Conservation (phyloP, 2,888 invertebrate genomes). For the Aradus depressus region DNA sequence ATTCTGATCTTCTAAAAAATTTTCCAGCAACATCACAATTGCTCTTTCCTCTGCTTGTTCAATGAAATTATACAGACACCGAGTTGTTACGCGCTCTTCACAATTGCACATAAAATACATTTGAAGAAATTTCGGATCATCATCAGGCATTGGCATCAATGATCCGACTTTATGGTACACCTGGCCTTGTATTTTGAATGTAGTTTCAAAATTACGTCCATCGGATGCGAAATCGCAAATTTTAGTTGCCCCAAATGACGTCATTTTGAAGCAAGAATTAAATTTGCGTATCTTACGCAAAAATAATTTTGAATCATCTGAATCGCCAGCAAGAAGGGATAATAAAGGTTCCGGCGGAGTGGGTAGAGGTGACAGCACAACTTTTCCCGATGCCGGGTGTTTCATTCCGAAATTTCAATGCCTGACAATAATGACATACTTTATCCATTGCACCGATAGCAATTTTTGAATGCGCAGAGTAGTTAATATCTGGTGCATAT, state of each 20-base stretch:
- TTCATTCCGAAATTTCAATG: constrained; percentile 30
- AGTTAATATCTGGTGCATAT: constrained; percentile 32
- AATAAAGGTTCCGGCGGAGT: constrained; percentile 30
- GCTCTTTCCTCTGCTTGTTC: no score
- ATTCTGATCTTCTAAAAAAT: constrained; percentile 31
- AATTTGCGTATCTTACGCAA: constrained; percentile 29
- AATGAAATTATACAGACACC: no score
- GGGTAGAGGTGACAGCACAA: constrained; percentile 25
- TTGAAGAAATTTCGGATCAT: no score
- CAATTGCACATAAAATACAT: no score
- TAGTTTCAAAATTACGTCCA: no score
- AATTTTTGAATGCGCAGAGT: constrained; percentile 31
- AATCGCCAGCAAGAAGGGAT: constrained; percentile 28
- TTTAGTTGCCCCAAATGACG: constrained; percentile 28
- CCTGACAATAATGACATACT: constrained; percentile 28
- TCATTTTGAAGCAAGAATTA: constrained; percentile 31
- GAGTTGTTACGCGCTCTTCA: no score
- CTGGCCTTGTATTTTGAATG: no score
- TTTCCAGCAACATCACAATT: constrained; percentile 31
- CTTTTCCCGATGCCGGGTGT: constrained; percentile 29
- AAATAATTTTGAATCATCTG: constrained; percentile 30
- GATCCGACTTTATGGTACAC: no score
- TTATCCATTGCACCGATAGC: constrained; percentile 15
- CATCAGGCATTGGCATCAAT: no score
- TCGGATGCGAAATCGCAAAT: constrained; percentile 7